These are phyloP conservation scores for Plutella xylostella DNA, from an alignment of 2,888 invertebrate species.

Conservation along the genomic window DNA sequence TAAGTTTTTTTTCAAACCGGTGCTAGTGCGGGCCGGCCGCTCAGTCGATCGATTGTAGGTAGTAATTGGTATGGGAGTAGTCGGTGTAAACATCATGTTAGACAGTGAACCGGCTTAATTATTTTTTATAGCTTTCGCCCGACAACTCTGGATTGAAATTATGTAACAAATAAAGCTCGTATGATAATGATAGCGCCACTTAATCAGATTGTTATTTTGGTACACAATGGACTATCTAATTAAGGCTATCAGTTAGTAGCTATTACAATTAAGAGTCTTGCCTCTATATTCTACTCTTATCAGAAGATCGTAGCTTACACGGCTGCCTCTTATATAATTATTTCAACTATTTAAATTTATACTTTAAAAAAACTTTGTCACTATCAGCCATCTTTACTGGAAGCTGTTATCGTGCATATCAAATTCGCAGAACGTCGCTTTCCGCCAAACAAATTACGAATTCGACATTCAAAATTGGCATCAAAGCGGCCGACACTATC, in stretches of 20 bases:
- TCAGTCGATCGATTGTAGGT: constrained; percentile 55
- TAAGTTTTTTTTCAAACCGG: constrained; percentile 34
- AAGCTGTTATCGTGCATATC: constrained; percentile 38
- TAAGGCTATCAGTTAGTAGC: no score
- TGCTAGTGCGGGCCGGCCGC: constrained; percentile 51
- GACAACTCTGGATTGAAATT: no score
- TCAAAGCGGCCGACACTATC: constrained; percentile 35
- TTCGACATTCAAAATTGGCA: constrained; percentile 48
- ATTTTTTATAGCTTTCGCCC: no score
- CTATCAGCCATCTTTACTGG: constrained; percentile 34
- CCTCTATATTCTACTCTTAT: no score
- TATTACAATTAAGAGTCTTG: no score
- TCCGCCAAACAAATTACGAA: constrained; percentile 57
- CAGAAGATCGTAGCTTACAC: no score
- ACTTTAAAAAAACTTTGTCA: not conserved
- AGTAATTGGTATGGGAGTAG: constrained; percentile 67
- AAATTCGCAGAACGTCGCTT: constrained; percentile 47
- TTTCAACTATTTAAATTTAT: not conserved
- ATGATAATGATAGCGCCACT: no score
- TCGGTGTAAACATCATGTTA: constrained; percentile 63
- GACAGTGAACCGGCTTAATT: constrained; percentile 60
- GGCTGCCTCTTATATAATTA: no score
- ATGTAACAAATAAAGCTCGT: no score
- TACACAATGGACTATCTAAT: no score
- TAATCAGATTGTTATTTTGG: no score